Evolutionary conservation across 2,888 invertebrate species (phyloP).

Genomic region (Meiosimyza platycephala): DNA sequence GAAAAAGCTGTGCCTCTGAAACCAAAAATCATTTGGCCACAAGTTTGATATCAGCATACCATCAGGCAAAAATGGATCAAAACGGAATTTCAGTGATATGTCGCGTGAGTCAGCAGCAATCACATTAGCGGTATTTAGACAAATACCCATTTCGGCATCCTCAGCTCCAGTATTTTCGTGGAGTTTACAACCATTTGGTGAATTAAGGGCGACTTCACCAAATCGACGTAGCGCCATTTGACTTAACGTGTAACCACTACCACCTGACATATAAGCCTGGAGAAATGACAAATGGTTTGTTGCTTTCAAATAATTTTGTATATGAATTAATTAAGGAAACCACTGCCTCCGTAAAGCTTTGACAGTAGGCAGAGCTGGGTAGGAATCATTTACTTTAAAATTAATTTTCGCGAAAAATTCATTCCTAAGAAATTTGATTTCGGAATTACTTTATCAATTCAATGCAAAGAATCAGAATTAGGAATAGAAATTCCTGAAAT

Average conservation of each 20-base stretch:
- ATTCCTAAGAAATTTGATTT: too few relatives aligned
- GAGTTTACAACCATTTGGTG: constrained; percentile 67
- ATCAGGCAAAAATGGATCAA: constrained; percentile 92
- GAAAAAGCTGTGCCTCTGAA: constrained; percentile 93
- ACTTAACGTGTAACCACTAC: constrained; percentile 92
- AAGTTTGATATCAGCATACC: constrained; percentile 90
- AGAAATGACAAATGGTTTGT: too few relatives aligned
- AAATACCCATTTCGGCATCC: constrained; percentile 69
- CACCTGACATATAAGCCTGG: constrained; percentile 88
- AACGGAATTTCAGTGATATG: constrained; percentile 83
- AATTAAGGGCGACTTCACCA: constrained; percentile 78
- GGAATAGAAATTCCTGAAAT: too few relatives aligned
- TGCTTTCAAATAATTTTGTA: too few relatives aligned
- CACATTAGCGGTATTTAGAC: constrained; percentile 85
- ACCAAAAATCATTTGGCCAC: constrained; percentile 80
- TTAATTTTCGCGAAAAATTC: too few relatives aligned
- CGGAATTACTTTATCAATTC: too few relatives aligned
- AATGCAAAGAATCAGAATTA: too few relatives aligned
- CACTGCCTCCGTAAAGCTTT: too few relatives aligned
- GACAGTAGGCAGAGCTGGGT: too few relatives aligned
- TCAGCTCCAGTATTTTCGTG: constrained; percentile 69
- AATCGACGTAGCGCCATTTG: constrained; percentile 78
- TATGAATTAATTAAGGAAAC: too few relatives aligned
- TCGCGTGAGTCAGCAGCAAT: constrained; percentile 90
- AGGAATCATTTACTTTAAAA: too few relatives aligned